phyloP scores from a whole-genome alignment of 2,797 vertebrate species.

The Myoxocephalus aenaeus region DNA sequence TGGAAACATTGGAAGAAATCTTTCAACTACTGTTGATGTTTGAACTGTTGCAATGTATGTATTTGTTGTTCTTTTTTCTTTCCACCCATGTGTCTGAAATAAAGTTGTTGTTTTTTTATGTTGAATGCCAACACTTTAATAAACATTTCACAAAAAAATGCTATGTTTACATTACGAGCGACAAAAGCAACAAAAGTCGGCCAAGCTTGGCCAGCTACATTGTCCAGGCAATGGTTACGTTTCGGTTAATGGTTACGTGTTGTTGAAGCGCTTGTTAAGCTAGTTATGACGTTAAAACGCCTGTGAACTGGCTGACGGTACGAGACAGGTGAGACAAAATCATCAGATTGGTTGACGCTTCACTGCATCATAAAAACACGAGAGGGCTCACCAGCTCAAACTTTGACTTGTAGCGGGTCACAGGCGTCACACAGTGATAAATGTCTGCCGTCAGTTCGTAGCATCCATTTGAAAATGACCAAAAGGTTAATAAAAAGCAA shows the following conservation, averaged over 20 bases:
- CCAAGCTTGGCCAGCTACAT: background rate
- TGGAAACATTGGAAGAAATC: background rate
- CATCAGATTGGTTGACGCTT: background rate
- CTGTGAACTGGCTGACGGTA: background rate
- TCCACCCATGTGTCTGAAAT: too few relatives aligned
- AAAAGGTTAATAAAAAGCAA: background rate
- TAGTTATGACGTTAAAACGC: background rate
- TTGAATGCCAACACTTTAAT: too few relatives aligned
- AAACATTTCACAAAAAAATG: background rate
- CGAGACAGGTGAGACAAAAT: background rate
- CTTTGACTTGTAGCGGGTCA: background rate
- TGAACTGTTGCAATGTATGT: too few relatives aligned
- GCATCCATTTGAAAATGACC: background rate
- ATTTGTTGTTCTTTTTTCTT: too few relatives aligned
- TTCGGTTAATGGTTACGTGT: background rate
- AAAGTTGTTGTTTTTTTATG: too few relatives aligned
- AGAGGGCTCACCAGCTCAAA: background rate
- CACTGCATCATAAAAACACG: background rate
- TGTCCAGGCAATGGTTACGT: background rate
- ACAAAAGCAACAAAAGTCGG: background rate
- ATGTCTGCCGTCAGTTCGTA: background rate
- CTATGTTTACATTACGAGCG: background rate
- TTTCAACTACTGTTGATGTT: too few relatives aligned
- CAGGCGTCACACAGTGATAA: background rate
- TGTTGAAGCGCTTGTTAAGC: background rate